Percentiles rank a stretch among this genome's conserved stretches.
These are phyloP conservation scores for Cheirogaleus major DNA, from an alignment of 2,797 vertebrate species.

Conservation along the genomic window DNA sequence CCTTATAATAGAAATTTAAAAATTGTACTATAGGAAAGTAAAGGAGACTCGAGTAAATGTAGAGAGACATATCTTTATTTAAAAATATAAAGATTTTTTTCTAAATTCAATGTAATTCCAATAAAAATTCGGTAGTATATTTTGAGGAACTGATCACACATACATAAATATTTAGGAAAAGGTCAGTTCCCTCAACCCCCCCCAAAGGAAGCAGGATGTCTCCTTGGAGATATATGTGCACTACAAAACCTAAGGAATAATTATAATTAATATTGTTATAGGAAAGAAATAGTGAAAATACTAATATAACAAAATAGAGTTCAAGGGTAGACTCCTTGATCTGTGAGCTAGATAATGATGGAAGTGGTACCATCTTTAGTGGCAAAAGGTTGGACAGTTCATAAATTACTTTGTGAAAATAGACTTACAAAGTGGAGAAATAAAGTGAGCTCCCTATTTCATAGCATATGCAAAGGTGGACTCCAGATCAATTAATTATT, in stretches of 20 bases:
- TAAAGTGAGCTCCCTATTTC: background rate
- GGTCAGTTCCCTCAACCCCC: background rate
- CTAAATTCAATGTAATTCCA: background rate
- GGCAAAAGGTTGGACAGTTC: background rate
- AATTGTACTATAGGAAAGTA: background rate
- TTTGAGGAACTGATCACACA: background rate
- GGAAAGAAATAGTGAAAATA: background rate
- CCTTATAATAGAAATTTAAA: background rate
- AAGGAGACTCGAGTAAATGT: background rate
- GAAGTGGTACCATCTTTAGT: background rate
- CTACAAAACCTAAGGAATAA: background rate
- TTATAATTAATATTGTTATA: background rate
- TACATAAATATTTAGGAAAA: background rate
- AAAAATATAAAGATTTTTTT: background rate
- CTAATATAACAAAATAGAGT: background rate
- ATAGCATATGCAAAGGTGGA: background rate
- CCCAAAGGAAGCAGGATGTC: background rate
- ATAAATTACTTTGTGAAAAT: background rate
- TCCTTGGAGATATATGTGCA: background rate
- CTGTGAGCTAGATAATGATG: background rate
- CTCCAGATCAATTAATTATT: background rate
- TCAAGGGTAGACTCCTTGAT: background rate
- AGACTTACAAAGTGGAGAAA: background rate
- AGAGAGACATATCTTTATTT: background rate
- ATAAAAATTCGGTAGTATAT: background rate